phyloP scores from a whole-genome alignment of 2,113 vertebrate species.

The Eptesicus fuscus region DNA sequence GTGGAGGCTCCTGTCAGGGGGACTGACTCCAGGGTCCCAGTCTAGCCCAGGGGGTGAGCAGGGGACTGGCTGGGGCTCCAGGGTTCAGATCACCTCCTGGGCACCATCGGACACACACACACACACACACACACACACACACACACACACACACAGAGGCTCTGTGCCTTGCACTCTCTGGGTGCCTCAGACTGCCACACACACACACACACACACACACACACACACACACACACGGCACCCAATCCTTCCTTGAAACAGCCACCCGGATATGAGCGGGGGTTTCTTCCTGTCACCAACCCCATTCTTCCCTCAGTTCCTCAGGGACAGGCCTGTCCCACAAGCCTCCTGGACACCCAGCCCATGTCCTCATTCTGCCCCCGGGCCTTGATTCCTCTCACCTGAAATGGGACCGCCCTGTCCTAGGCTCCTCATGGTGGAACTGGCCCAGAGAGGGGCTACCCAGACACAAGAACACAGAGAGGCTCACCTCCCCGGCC shows the following conservation, averaged over 20 bases:
- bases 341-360: neutral
- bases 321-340: neutral
- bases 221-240: too few relatives aligned
- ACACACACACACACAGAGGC: neutral
- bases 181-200: fast-evolving
- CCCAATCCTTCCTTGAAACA: neutral
- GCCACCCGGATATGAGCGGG: neutral
- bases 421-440: too few relatives aligned
- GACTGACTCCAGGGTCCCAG: too few relatives aligned
- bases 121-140: neutral
- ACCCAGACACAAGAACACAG: fast-evolving
- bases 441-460: too few relatives aligned
- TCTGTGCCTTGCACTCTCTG: neutral
- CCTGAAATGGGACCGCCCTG: neutral
- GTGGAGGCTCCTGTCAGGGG: neutral
- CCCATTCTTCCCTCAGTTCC: neutral
- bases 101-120: neutral
- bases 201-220: too few relatives aligned
- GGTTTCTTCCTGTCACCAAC: neutral
- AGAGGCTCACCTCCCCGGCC: neutral
- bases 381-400: neutral
- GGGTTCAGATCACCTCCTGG: neutral
- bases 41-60: neutral
- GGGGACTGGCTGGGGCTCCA: neutral
- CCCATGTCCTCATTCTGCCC: too few relatives aligned